These are phyloP conservation scores for Formica selysi DNA, from an alignment of 1,140 invertebrate species.

Conservation along the genomic window DNA sequence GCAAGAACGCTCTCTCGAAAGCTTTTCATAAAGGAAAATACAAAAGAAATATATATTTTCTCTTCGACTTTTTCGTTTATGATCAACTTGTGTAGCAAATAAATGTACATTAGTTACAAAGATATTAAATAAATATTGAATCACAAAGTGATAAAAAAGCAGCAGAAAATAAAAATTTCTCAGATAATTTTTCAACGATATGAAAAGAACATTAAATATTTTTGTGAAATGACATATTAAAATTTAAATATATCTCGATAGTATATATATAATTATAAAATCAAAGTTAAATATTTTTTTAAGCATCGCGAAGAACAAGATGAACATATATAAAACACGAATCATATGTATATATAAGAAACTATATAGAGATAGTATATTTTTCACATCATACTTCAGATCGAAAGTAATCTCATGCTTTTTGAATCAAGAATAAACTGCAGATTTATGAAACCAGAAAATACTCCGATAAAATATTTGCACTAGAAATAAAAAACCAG, in stretches of 20 bases:
- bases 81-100: conserved; percentile 8
- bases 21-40: conserved; percentile 4
- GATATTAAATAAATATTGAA: not conserved
- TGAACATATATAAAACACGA: not conserved
- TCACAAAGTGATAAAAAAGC: not conserved
- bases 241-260: not conserved
- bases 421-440: not conserved
- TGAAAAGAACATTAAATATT: conserved; percentile 1
- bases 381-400: conserved; percentile 10
- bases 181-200: not conserved
- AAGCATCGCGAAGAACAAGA: not conserved
- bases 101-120: conserved; percentile 28
- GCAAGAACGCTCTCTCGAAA: not conserved
- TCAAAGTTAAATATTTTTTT: not conserved
- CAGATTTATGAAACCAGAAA: conserved; percentile 17
- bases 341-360: conserved; percentile 7
- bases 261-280: not conserved
- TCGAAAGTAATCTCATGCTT: not conserved
- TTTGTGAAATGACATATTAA: not conserved
- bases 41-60: conserved; percentile 37
- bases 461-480: conserved; percentile 5
- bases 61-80: conserved; percentile 7
- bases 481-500: conserved; percentile 6
- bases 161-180: not conserved
- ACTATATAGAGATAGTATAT: too few species aligned